A percentile compares a stretch with the other conserved stretches of the same genome.
Evolutionary conservation across 2,797 vertebrate genomes (phyloP).

Genomic region (Oreochromis grahami): DNA sequence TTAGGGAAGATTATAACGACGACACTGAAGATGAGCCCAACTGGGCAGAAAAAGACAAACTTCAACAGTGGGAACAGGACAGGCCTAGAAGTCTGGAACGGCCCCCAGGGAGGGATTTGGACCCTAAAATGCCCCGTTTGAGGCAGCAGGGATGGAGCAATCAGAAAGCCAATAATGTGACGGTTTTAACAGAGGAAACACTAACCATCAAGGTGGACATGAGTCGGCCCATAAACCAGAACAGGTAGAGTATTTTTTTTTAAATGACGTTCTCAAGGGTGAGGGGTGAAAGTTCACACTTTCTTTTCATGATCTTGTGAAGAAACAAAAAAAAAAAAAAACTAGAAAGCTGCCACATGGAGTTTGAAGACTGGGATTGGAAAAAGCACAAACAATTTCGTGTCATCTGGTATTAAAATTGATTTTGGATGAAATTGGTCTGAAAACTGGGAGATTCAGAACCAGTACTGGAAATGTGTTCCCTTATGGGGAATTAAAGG

Average conservation of each 20-base stretch:
- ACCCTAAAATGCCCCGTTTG: slow-evolving; percentile 33
- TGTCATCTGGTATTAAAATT: not conserved
- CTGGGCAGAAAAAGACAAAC: slow-evolving; percentile 22
- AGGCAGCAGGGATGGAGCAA: slow-evolving; percentile 17
- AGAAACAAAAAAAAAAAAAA: not conserved
- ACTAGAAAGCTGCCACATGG: not conserved
- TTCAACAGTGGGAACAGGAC: slow-evolving; percentile 6
- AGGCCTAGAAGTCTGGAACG: not conserved
- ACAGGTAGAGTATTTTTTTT: slow-evolving; percentile 82
- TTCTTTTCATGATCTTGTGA: slow-evolving; percentile 33
- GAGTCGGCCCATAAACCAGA: slow-evolving; percentile 77
- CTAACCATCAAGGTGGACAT: slow-evolving; percentile 91
- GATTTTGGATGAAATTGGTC: not conserved
- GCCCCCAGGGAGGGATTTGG: not conserved
- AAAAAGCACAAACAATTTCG: not conserved
- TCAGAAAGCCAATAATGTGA: slow-evolving; percentile 5
- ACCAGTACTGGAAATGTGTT: not conserved
- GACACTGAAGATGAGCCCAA: not conserved
- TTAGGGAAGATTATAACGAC: slow-evolving; percentile 2
- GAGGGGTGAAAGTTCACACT: slow-evolving; percentile 78
- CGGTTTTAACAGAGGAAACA: slow-evolving; percentile 63
- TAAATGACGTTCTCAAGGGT: slow-evolving; percentile 15
- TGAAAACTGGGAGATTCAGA: fast-evolving
- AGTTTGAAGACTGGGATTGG: not conserved
- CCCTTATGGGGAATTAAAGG: not conserved